phyloP scores from a whole-genome alignment of 2,797 vertebrate genomes.

The Varecia variegata region DNA sequence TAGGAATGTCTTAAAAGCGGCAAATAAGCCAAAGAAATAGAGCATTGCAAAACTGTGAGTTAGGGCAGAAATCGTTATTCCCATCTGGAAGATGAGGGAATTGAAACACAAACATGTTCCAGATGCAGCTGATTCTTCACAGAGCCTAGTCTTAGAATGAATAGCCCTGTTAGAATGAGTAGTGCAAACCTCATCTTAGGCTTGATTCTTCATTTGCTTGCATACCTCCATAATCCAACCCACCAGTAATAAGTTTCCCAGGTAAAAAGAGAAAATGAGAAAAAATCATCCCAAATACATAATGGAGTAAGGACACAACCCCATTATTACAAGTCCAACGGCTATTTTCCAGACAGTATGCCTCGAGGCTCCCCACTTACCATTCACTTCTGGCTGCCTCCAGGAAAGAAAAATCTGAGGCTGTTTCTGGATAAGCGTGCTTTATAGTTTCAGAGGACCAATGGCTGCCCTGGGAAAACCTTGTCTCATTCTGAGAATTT shows the following conservation, averaged over 20 bases:
- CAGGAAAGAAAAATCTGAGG: conserved; percentile 69
- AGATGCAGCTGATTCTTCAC: background rate
- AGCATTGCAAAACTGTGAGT: background rate
- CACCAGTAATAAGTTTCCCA: background rate
- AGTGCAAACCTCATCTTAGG: background rate
- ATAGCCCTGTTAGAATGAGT: background rate
- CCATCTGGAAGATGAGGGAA: background rate
- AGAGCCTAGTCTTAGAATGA: background rate
- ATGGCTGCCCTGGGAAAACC: conserved; percentile 80
- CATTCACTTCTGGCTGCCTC: conserved; percentile 69
- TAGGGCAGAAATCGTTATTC: background rate
- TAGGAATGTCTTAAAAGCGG: background rate
- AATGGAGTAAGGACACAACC: background rate
- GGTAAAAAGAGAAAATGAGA: background rate
- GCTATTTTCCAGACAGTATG: background rate
- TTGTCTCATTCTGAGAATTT: conserved; percentile 83
- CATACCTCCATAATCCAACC: background rate
- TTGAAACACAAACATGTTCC: background rate
- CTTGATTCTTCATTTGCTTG: background rate
- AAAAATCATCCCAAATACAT: background rate
- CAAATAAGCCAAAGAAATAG: background rate
- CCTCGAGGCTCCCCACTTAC: conserved; percentile 77
- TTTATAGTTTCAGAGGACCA: conserved; percentile 83
- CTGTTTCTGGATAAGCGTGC: conserved; percentile 82
- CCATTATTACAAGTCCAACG: background rate